Evolutionary conservation across 2,113 vertebrate species (phyloP).

Genomic region (Eupsittula cactorum): DNA sequence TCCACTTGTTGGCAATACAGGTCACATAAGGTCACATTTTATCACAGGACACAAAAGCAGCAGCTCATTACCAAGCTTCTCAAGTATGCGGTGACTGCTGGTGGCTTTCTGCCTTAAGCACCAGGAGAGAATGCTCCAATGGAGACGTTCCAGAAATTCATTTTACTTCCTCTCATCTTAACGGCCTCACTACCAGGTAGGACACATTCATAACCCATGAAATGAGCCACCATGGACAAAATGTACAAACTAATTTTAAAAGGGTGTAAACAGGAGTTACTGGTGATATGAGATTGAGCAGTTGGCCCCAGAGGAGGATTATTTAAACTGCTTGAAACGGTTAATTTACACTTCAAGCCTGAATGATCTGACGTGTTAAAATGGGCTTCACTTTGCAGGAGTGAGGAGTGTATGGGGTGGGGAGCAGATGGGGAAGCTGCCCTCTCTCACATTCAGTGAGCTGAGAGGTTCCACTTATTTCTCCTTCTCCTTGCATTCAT

Average conservation of each 20-base stretch:
- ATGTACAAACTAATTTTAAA: background rate
- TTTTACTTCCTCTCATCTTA: slow-evolving; percentile 35
- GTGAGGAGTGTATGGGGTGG: background rate
- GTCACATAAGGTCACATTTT: background rate
- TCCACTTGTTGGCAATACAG: background rate
- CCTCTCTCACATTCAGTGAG: background rate
- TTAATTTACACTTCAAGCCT: background rate
- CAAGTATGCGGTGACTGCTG: background rate
- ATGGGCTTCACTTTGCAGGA: background rate
- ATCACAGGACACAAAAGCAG: background rate
- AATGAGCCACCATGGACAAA: background rate
- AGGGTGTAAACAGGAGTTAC: background rate
- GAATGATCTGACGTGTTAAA: background rate
- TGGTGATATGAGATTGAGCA: background rate
- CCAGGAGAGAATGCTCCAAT: slow-evolving; percentile 59
- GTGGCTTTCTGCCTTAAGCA: slow-evolving; percentile 24
- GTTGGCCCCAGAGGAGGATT: background rate
- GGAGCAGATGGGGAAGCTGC: background rate
- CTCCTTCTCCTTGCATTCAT: background rate
- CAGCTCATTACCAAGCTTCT: background rate
- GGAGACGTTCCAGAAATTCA: slow-evolving; percentile 28
- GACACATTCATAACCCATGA: background rate
- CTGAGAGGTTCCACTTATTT: background rate
- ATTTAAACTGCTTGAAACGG: background rate
- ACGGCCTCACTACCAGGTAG: slow-evolving; percentile 37